These are phyloP conservation scores for Cardiocondyla obscurior DNA, from an alignment of 1,140 invertebrate species.

Conservation along the genomic window DNA sequence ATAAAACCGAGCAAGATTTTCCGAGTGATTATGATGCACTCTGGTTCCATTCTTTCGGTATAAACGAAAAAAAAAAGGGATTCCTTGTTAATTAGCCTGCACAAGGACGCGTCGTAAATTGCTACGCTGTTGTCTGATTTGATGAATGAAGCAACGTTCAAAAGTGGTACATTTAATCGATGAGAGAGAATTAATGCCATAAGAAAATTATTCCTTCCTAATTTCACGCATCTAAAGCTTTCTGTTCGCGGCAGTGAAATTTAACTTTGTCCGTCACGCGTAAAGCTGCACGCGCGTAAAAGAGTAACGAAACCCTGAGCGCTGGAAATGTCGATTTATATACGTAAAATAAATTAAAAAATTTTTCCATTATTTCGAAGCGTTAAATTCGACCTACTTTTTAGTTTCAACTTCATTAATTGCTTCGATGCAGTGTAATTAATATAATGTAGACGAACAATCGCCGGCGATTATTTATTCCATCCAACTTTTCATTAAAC, in stretches of 20 bases:
- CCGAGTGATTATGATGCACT: neutral
- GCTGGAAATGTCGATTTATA: neutral
- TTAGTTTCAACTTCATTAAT: neutral
- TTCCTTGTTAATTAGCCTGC: neutral
- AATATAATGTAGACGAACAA: neutral
- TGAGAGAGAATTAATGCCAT: neutral
- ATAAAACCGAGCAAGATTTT: constrained; percentile 20
- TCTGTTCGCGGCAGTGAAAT: neutral
- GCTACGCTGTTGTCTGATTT: neutral
- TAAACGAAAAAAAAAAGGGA: neutral
- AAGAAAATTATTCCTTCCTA: neutral
- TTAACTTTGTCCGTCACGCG: neutral
- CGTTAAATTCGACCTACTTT: constrained; percentile 6
- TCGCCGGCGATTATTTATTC: neutral
- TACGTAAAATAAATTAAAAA: neutral
- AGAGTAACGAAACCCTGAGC: neutral
- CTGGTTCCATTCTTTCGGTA: neutral
- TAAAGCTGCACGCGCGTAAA: neutral
- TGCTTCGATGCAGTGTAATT: constrained; percentile 4
- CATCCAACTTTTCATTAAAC: constrained; percentile 15
- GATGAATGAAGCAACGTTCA: neutral
- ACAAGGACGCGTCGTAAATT: neutral
- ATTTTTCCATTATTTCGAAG: constrained; percentile 11
- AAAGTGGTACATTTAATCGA: neutral
- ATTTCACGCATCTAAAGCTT: neutral